These are phyloP conservation scores for Syngnathus typhle DNA, from an alignment of 2,113 vertebrate genomes.

Conservation along the genomic window DNA sequence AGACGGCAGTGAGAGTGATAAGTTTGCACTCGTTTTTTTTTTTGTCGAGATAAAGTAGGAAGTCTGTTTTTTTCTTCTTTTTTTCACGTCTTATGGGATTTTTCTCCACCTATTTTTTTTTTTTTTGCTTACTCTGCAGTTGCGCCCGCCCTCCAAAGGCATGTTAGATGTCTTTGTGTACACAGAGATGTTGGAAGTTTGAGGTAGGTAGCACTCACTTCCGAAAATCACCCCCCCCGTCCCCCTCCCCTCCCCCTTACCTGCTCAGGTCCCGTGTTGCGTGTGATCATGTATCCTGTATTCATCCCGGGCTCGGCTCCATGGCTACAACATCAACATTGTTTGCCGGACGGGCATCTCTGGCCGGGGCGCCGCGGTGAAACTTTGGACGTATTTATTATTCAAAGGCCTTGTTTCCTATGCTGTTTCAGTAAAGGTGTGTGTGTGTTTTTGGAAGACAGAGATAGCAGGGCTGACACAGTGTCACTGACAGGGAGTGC, in stretches of 20 bases:
- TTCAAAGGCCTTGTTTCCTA: conserved; percentile 75
- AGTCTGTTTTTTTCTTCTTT: not conserved
- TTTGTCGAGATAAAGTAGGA: not conserved
- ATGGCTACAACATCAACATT: conserved; percentile 71
- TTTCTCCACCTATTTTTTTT: conserved; percentile 22
- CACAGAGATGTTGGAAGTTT: conserved; percentile 56
- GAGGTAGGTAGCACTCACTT: conserved; percentile 35
- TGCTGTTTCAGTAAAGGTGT: conserved; percentile 58
- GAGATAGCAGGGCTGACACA: conserved; percentile 6
- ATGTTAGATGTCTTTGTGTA: conserved; percentile 55
- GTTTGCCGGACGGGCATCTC: conserved; percentile 70
- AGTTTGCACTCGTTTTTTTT: conserved; percentile 4
- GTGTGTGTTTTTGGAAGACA: conserved; percentile 7
- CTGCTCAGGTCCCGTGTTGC: conserved; percentile 39
- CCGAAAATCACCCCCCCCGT: conserved; percentile 31
- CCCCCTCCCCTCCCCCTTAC: conserved; percentile 20
- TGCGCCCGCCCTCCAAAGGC: conserved; percentile 30
- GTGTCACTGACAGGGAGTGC: conserved; percentile 60
- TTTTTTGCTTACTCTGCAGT: conserved; percentile 51
- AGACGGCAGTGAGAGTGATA: not conserved
- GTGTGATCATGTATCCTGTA: conserved; percentile 57
- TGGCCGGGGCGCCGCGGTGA: conserved; percentile 54
- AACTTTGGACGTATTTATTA: conserved; percentile 76
- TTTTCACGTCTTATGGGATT: conserved; percentile 20
- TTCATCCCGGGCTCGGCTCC: conserved; percentile 52